Conservation (phyloP, 2,888 invertebrate genomes). For the Drosophila falleni region DNA sequence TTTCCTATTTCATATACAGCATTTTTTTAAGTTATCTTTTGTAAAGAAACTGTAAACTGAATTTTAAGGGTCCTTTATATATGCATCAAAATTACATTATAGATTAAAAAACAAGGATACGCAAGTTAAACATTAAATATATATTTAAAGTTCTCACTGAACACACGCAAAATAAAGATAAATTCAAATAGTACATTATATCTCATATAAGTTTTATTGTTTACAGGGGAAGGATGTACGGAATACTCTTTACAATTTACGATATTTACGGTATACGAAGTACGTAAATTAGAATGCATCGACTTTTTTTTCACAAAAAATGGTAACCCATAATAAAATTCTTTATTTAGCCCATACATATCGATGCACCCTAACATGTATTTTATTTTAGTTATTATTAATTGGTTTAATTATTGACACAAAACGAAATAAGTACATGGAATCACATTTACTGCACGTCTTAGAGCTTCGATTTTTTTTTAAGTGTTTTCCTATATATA, state of each 20-base stretch:
- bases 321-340: too few relatives aligned
- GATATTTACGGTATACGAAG: conserved; percentile 26
- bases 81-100: conserved; percentile 3
- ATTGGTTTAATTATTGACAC: conserved; percentile 31
- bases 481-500: conserved; percentile 50
- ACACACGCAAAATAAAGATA: conserved; percentile 21
- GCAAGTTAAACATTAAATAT: conserved; percentile 24
- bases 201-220: conserved; percentile 8
- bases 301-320: too few relatives aligned
- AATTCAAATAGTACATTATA: conserved; percentile 34
- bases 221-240: conserved; percentile 20
- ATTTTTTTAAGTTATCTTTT: neutral
- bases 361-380: too few relatives aligned
- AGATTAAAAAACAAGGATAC: conserved; percentile 29
- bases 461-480: conserved; percentile 83
- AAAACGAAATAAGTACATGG: conserved; percentile 73
- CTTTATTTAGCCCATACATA: too few relatives aligned
- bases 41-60: neutral
- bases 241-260: neutral
- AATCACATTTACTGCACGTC: conserved; percentile 83
- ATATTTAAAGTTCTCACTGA: conserved; percentile 9
- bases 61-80: neutral
- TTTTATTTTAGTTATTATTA: conserved; percentile 39
- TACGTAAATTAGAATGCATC: neutral
- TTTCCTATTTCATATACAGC: neutral